Conservation (phyloP, 2,888 invertebrate species). For the Xestia rhomboidea region DNA sequence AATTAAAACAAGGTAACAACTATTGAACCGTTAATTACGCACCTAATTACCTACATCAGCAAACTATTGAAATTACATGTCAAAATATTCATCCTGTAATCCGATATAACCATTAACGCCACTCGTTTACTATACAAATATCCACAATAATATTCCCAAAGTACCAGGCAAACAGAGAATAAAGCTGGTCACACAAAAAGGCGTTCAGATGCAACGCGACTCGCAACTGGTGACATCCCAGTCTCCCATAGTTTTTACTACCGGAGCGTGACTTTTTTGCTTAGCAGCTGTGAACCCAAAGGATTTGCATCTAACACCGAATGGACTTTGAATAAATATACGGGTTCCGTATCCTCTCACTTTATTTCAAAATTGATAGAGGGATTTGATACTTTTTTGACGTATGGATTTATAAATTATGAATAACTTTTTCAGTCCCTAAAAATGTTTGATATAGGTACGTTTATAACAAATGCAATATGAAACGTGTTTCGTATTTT, state of each 20-base stretch:
- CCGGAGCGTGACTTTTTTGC: conserved; percentile 79
- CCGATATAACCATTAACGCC: neutral
- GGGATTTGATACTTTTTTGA: conserved; percentile 40
- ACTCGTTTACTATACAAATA: conserved; percentile 4
- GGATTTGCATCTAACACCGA: conserved; percentile 76
- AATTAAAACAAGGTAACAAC: neutral
- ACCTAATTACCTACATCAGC: neutral
- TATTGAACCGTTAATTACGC: neutral
- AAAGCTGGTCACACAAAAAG: conserved; percentile 64
- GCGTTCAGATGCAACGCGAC: conserved; percentile 58
- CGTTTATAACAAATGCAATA: conserved; percentile 38
- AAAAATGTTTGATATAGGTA: conserved; percentile 22
- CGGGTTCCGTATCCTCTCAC: conserved; percentile 55
- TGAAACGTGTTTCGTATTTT: conserved; percentile 39
- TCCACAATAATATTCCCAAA: conserved; percentile 25
- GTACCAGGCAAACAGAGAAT: conserved; percentile 67
- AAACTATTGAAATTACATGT: neutral
- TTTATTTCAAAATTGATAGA: conserved; percentile 56
- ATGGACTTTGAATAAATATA: conserved; percentile 72
- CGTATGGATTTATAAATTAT: conserved; percentile 34
- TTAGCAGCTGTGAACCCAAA: conserved; percentile 68
- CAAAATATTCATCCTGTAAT: neutral
- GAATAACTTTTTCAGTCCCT: conserved; percentile 35
- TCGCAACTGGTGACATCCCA: conserved; percentile 58
- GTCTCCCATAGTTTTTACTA: conserved; percentile 77